Base-by-base conservation (phyloP, 2,888 invertebrate species). In the Drosophila neotestacea region DNA sequence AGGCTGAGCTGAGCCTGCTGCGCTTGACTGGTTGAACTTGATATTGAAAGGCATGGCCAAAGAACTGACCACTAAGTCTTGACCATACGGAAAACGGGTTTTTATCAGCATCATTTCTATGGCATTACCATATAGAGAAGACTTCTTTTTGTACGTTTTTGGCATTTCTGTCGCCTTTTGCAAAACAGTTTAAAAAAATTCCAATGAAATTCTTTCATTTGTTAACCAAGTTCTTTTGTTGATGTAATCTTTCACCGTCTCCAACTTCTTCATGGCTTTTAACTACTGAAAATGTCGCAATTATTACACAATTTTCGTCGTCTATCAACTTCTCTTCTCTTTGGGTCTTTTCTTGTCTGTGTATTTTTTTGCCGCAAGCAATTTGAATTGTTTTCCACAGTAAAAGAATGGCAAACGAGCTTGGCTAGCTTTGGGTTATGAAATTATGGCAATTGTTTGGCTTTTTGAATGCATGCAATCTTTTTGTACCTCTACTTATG, bases 1-100 rank as follows among this genome's bases (percentile, higher is more conserved):
- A 59, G 22, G 6, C 36, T 4, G 34, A 38, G 11, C 38, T 34
- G 56, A 59, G 67, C 68, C 51, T 72, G 66, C 38, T 65, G 54
- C 70, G 69, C 60, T 74, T 68, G 80, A 90, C 90, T 90, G 83
- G 90, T 90, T 89, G 90, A 91, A 90, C 90, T 90, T 90, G 90
- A 88, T 91, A 91, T 89, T 88, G 89, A 89, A 85, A 72, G 71
- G 62, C 67, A 68, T 69, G 70, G 51, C 56, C 80, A 75, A 55
- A 68, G 74, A 72, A 74, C 70, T 77, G 74, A 51, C 68, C 80
- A 77, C 48, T 27, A 48, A 69, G 56, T 41, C 66, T 55, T 50
- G 34, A 34, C 50, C 60, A 51, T 16, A 9, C 55, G 42, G 2
- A 46, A 68, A 85, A 73, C 81, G 61, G 68, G 80, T 83, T 81